phyloP scores from a whole-genome alignment of 2,113 vertebrate species.

The Coptodon rendalli region DNA sequence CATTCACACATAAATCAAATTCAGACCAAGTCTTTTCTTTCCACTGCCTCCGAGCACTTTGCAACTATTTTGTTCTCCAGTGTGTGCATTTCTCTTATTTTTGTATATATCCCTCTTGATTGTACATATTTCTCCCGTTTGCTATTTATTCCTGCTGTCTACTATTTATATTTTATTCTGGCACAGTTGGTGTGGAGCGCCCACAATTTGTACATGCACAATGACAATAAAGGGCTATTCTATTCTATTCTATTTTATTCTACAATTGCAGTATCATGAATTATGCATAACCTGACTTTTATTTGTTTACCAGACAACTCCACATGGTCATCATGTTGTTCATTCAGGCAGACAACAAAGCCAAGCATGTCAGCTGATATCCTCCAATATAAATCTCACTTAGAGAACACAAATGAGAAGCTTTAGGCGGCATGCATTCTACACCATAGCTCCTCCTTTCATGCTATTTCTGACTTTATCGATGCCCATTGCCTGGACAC shows the following conservation, averaged over 20 bases:
- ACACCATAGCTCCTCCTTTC: background rate
- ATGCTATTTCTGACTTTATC: background rate
- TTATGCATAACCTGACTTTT: background rate
- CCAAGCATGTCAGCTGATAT: background rate
- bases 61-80: background rate
- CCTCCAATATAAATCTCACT: background rate
- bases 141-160: background rate
- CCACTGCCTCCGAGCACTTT: background rate
- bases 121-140: background rate
- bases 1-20: background rate
- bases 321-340: background rate
- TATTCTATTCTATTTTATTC: background rate
- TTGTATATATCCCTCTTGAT: background rate
- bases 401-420: background rate
- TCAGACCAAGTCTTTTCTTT: background rate
- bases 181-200: background rate
- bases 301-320: background rate
- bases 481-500: background rate
- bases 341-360: background rate
- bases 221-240: background rate
- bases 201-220: background rate
- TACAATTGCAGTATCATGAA: background rate
- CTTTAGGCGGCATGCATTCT: background rate
- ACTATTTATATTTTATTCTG: background rate
- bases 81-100: background rate